These are phyloP conservation scores for Sparidentex hasta DNA, from an alignment of 2,797 vertebrate species.

Conservation along the genomic window DNA sequence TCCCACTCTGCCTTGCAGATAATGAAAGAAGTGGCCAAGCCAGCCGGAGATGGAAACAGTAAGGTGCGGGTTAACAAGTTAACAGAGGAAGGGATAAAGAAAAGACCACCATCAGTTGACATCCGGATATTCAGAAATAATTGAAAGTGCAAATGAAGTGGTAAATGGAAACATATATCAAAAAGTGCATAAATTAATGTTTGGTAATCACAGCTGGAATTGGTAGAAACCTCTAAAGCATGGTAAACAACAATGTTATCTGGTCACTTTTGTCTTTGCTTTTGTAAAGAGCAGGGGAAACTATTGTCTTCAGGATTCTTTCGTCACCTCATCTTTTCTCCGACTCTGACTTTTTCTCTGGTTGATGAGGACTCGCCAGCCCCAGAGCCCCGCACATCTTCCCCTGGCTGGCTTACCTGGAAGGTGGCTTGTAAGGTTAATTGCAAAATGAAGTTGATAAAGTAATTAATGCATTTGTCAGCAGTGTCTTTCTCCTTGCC, in stretches of 20 bases:
- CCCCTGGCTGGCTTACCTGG: constrained; percentile 71
- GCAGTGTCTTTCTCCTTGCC: constrained; percentile 80
- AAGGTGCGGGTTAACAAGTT: constrained; percentile 40
- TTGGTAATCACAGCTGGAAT: constrained; percentile 60
- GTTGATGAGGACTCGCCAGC: constrained; percentile 51
- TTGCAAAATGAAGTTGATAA: constrained; percentile 83
- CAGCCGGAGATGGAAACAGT: constrained; percentile 8
- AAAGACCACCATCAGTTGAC: constrained; percentile 46
- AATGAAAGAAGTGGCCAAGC: constrained; percentile 35
- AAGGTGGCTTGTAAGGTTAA: constrained; percentile 84
- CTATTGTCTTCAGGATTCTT: constrained; percentile 68
- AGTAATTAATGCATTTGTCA: constrained; percentile 87
- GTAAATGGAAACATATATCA: constrained; percentile 59
- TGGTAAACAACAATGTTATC: constrained; percentile 76
- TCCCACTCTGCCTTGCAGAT: not conserved
- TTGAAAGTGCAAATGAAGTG: constrained; percentile 67
- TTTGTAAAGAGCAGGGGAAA: constrained; percentile 53
- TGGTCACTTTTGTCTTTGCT: constrained; percentile 57
- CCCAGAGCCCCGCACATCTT: constrained; percentile 44
- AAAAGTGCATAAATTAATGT: constrained; percentile 74
- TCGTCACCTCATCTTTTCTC: constrained; percentile 60
- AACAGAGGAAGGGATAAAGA: constrained; percentile 42
- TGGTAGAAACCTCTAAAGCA: constrained; percentile 47
- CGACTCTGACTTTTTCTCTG: constrained; percentile 48
- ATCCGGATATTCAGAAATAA: constrained; percentile 48